Evolutionary conservation across 2,888 invertebrate genomes (phyloP), one percentile per base, ranked within the genome.

Genomic region (Dorcus parallelipipedus): DNA sequence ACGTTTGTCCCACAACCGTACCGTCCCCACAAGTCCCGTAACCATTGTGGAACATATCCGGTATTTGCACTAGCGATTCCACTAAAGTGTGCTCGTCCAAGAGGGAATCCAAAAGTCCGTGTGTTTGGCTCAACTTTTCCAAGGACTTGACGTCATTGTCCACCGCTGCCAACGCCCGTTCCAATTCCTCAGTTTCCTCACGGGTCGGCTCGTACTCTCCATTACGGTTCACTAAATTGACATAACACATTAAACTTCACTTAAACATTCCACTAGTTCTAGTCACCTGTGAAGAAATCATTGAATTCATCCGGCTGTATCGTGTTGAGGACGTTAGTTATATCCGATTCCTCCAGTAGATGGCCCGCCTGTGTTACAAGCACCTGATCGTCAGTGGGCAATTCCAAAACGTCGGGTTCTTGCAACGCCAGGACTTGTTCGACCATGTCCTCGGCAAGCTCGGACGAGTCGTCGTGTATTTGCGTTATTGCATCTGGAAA

Each of bases 111-210:
- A 84, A 72, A 58, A 84, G 75, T 57, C 83, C 83, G 61, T 83
- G 83, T 4, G 84, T 79, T 66, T 83, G 82, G 54, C 86, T 86
- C 76, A 86, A 79, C 76, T 87, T 86, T 73, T 88, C 87, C 68
- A 88, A 76, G 58, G 86, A 86, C 75, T 87, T 85, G 17, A 88
- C 86, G 72, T 87, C 87, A 73, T 87, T 86, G 73, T 89, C 89
- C 47, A 90, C 90, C 49, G 87, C 87, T 67, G 89, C 90, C 62
- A 95, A 78, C 7, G 93, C 94, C 59, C 93, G 86, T 73, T 94
- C 93, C 68, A 95, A 78, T 75, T 94, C 94, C 66, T 94, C 93
- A 39, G 92, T 89, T 78, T 95, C 94, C 73, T 92, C 93, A 73
- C 86, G 83, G 50, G 88, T 84, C 40, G 88, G 87, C 69, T 85